Evolutionary conservation across 2,797 vertebrate genomes (phyloP), one percentile per base, ranked within the genome.

Genomic region (Peromyscus melanophrys): DNA sequence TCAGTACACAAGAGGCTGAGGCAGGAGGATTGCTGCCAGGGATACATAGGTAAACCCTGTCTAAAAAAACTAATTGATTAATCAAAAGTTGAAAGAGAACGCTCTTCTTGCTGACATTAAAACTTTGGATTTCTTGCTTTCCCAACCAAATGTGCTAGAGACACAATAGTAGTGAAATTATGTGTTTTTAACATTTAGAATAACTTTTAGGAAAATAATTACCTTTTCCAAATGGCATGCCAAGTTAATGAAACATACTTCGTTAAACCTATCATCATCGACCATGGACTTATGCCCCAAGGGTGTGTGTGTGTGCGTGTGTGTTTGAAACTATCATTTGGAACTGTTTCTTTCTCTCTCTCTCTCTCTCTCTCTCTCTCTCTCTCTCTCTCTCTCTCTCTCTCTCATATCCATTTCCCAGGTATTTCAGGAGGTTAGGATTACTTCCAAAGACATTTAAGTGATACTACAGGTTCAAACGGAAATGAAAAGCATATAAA

Each of bases 401-500:
- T 59, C 59, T 23, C 59, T 23, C 59, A 61, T 61, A 61, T 61
- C 59, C 59, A 61, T 25, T 65, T 65, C 61, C n/a, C 17, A n/a
- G 61, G 67, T 92, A 57, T 92, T 83, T 90, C n/a, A 86, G n/a
- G 57, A 65, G 49, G 61, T 94, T 69, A 71, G 31, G n/a, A 91
- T 94, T 71, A 82, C 85, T 84, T 88, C 67, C 77, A 78, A 90
- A 88, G 78, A 75, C 81, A 59, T 94, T 94, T 82, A 90, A 97
- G 63, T 78, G 90, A 63, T 52, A 40, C 88, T 90, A 90, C 78
- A 89, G 43, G 67, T 89, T 96, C 94, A 96, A 55, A 85, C 0
- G 19, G 94, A 96, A 95, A 96, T 78, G 81, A 92, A 94, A 94
- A 89, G 63, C 86, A 65, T 76, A 67, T 89, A 86, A 87, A 90